A percentile compares a stretch with the other conserved stretches of the same genome.
phyloP scores from a whole-genome alignment of 2,113 vertebrate genomes.

The Oryzias woworae region DNA sequence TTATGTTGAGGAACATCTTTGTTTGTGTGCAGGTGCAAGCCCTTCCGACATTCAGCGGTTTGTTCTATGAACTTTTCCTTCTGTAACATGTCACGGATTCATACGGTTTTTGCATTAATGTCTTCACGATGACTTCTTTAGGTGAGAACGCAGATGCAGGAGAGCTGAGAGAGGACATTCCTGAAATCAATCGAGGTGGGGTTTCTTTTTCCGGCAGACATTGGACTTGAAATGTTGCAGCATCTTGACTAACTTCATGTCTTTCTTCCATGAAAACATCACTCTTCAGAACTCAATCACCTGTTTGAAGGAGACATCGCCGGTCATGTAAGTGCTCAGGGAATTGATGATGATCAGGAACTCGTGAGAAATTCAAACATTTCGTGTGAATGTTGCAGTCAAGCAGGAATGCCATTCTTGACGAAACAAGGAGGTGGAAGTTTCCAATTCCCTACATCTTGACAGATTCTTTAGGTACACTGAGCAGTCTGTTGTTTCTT shows the following conservation, averaged over 20 bases:
- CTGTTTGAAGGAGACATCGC: constrained; percentile 78
- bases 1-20: neutral
- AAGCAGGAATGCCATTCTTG: constrained; percentile 78
- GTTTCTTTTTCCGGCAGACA: neutral
- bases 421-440: constrained; percentile 80
- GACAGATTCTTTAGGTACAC: constrained; percentile 84
- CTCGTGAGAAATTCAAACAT: neutral
- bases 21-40: constrained; percentile 51
- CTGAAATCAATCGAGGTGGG: constrained; percentile 73
- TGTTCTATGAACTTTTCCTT: neutral
- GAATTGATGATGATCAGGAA: neutral
- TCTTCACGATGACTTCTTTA: constrained; percentile 11
- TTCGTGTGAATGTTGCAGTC: constrained; percentile 59
- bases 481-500: neutral
- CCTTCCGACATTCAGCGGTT: constrained; percentile 52
- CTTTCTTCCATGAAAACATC: neutral
- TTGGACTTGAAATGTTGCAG: neutral
- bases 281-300: constrained; percentile 49
- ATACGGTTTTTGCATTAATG: neutral
- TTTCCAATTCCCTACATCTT: constrained; percentile 90
- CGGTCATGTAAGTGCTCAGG: constrained; percentile 60
- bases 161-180: constrained; percentile 72
- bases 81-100: neutral
- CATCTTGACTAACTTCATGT: neutral
- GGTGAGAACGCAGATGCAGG: constrained; percentile 67